A percentile compares a stretch with the other conserved stretches of the same genome.
Evolutionary conservation across 1,140 invertebrate genomes (phyloP).

Genomic region (Conus ventricosus): DNA sequence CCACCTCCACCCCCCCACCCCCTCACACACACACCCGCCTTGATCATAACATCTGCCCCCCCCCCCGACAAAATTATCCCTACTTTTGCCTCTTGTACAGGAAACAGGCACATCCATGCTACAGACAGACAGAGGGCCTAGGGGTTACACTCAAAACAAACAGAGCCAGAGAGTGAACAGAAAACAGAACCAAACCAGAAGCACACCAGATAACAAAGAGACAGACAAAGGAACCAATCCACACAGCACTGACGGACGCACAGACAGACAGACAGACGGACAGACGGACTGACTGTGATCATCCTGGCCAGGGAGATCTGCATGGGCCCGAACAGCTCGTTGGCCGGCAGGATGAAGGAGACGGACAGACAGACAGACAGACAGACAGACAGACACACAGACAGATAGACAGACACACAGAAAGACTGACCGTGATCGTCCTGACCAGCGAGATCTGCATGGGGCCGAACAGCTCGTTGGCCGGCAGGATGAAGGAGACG

Average conservation of each 20-base stretch:
- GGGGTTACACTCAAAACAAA: too few species aligned
- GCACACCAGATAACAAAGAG: not conserved
- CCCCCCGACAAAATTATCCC: too few species aligned
- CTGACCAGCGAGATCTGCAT: constrained; percentile 69
- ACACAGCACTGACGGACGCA: not conserved
- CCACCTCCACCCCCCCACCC: too few species aligned
- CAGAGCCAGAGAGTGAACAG: too few species aligned
- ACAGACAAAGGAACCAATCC: not conserved
- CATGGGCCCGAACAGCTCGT: constrained; percentile 66
- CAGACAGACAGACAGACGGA: not conserved
- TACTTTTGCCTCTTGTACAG: too few species aligned
- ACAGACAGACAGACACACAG: constrained; percentile 6
- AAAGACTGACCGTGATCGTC: constrained; percentile 65
- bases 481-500: constrained; percentile 67
- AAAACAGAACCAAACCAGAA: not conserved
- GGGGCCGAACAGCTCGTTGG: constrained; percentile 68
- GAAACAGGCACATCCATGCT: too few species aligned
- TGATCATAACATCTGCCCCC: too few species aligned
- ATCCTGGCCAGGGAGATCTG: constrained; percentile 69
- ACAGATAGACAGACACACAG: not conserved
- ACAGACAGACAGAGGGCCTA: too few species aligned
- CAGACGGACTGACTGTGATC: constrained; percentile 57
- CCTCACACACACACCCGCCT: too few species aligned
- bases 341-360: constrained; percentile 65
- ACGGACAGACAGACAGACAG: not conserved